Evolutionary conservation across 2,888 invertebrate species (phyloP).

Genomic region (Sinohyriopsis cumingii): DNA sequence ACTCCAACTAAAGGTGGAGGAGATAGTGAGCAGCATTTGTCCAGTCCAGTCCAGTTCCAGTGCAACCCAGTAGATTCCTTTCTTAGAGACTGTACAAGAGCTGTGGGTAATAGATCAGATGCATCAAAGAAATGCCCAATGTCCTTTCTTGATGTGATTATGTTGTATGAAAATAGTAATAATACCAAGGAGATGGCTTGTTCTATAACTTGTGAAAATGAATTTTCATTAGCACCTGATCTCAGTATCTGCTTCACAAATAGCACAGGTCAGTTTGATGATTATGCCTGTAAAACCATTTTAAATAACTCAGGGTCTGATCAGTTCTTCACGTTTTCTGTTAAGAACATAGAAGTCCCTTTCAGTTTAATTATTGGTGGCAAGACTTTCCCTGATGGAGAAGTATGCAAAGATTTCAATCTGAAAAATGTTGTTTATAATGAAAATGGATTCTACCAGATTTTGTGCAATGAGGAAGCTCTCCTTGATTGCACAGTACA

Average conservation of each 20-base stretch:
- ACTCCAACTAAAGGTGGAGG: slow-evolving; percentile 55
- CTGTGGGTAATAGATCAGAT: not conserved
- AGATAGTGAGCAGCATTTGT: not conserved
- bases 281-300: slow-evolving; percentile 21
- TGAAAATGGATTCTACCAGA: slow-evolving; percentile 43
- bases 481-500: slow-evolving; percentile 45
- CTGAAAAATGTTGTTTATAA: slow-evolving; percentile 46
- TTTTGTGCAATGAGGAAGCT: slow-evolving; percentile 49
- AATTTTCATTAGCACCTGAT: slow-evolving; percentile 14
- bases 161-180: slow-evolving; percentile 5
- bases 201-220: slow-evolving; percentile 23
- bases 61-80: slow-evolving; percentile 56
- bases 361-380: slow-evolving; percentile 17
- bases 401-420: slow-evolving; percentile 48
- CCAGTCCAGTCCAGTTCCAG: slow-evolving; percentile 23
- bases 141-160: slow-evolving; percentile 2
- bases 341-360: slow-evolving; percentile 19
- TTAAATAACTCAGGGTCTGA: slow-evolving; percentile 25
- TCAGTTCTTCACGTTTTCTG: slow-evolving; percentile 11
- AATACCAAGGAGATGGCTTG: slow-evolving; percentile 21
- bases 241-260: slow-evolving; percentile 39
- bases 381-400: slow-evolving; percentile 5
- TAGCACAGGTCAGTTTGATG: slow-evolving; percentile 15
- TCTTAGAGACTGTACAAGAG: slow-evolving; percentile 46
- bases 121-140: not conserved